Evolutionary conservation across 2,797 vertebrate species (phyloP).

Genomic region (Pseudopleuronectes americanus): DNA sequence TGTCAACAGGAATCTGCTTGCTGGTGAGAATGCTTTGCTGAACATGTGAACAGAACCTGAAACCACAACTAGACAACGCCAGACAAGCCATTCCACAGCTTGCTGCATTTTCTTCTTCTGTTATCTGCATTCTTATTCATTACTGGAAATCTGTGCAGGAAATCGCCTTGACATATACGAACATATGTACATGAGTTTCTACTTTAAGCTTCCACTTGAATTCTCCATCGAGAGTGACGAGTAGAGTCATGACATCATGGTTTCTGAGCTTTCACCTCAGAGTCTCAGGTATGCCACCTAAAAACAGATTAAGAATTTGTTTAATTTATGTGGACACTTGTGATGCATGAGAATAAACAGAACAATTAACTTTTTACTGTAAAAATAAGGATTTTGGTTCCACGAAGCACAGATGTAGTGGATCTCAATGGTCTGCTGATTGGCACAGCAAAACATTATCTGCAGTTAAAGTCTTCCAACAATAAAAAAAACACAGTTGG

Average conservation of each 20-base stretch:
- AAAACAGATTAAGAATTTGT: conserved; percentile 20
- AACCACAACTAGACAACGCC: not conserved
- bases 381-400: not conserved
- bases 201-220: conserved; percentile 4
- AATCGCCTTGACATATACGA: not conserved
- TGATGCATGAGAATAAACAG: not conserved
- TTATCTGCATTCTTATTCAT: too few relatives aligned
- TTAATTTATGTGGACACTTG: not conserved
- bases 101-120: conserved; percentile 5
- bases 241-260: not conserved
- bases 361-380: conserved; percentile 5
- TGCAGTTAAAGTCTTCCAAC: conserved; percentile 61
- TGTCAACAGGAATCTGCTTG: conserved; percentile 26
- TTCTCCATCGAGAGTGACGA: not conserved
- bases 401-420: conserved; percentile 32
- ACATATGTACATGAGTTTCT: not conserved
- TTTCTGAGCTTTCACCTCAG: conserved; percentile 51
- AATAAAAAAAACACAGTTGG: conserved; percentile 54
- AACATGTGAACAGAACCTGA: conserved; percentile 7
- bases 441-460: conserved; percentile 55
- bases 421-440: conserved; percentile 39
- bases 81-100: not conserved
- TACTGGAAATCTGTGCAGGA: not conserved
- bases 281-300: conserved; percentile 78
- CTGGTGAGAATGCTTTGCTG: not conserved